A percentile compares a stretch with the other conserved stretches of the same genome.
These are phyloP conservation scores for Myotis planiceps DNA, from an alignment of 2,797 vertebrate species.

Conservation along the genomic window DNA sequence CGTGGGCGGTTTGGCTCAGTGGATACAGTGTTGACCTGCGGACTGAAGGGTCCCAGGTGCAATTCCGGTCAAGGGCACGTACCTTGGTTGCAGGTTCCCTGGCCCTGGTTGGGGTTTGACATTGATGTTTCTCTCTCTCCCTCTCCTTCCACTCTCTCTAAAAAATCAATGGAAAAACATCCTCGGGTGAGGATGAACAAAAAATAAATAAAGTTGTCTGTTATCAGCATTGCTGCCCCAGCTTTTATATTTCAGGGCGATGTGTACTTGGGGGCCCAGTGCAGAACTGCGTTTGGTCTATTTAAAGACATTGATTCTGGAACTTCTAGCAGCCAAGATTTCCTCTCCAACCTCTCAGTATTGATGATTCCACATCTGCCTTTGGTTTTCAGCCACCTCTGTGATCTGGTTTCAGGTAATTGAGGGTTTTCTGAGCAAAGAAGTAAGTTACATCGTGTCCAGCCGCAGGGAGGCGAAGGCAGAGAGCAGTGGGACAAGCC, in stretches of 20 bases:
- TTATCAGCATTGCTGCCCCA: too few species aligned
- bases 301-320: constrained; percentile 45
- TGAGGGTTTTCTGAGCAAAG: constrained; percentile 95
- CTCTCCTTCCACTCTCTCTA: too few species aligned
- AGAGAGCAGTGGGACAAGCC: constrained; percentile 55
- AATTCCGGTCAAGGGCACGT: too few species aligned
- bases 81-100: too few species aligned
- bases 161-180: too few species aligned
- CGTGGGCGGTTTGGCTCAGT: too few species aligned
- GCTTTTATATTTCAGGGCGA: not conserved
- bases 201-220: too few species aligned
- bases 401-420: constrained; percentile 83
- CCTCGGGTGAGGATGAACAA: too few species aligned
- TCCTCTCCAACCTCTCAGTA: constrained; percentile 42
- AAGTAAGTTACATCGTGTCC: constrained; percentile 92
- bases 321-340: not conserved
- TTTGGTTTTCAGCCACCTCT: constrained; percentile 64
- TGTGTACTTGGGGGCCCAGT: not conserved
- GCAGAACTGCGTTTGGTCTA: not conserved
- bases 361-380: constrained; percentile 39
- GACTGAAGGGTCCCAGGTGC: too few species aligned
- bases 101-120: too few species aligned
- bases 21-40: too few species aligned
- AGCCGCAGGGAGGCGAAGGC: constrained; percentile 86
- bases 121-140: too few species aligned